Evolutionary conservation across 1,140 invertebrate species (phyloP), one percentile per base, ranked within the genome.

Genomic region (Penaeus japonicus): DNA sequence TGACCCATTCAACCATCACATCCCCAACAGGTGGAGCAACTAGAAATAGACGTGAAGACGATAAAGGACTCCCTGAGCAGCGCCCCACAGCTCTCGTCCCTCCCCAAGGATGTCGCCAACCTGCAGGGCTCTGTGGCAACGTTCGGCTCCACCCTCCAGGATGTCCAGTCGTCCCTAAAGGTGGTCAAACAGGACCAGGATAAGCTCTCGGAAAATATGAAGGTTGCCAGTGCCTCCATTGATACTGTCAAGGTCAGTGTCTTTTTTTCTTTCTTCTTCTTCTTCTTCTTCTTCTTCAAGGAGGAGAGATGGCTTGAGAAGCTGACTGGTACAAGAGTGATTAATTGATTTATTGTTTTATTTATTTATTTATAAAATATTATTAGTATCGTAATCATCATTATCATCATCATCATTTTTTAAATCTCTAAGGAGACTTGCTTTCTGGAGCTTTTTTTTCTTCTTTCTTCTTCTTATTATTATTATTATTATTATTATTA

Each of bases 31-130:
- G 84, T 89, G 47, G 89, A 89, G 17, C 53, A 83, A 20, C 62
- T 89, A 65, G 78, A 85, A 47, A 54, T 62, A 5, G 89, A 86
- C 12, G 84, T 86, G 77, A 81, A 81, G 65, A 65, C 57, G 22
- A 81, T 89, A 54, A 79, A 87, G 65, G 81, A 87, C 53, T 89
- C 89, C 39, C 79, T 89, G 24, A 82, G 82, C 79, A 83, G 62
- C 15, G 73, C 84, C 20, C 89, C 89, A n/a, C 86, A 89, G 62
- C 86, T 90, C 15, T 89, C 89, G 24, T 89, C 87, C 7, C 53
- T 90, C 27, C 89, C 89, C 12, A 87, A 90, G 87, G 86, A 88
- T 20, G 89, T 90, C 27, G 65, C 84, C 17, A 84, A 84, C n/a
- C 27, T 90, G 22, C 86, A 90, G 84, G 80, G 57, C 53, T 90